phyloP scores from a whole-genome alignment of 2,888 invertebrate species.

The Caenorhabditis sp. region DNA sequence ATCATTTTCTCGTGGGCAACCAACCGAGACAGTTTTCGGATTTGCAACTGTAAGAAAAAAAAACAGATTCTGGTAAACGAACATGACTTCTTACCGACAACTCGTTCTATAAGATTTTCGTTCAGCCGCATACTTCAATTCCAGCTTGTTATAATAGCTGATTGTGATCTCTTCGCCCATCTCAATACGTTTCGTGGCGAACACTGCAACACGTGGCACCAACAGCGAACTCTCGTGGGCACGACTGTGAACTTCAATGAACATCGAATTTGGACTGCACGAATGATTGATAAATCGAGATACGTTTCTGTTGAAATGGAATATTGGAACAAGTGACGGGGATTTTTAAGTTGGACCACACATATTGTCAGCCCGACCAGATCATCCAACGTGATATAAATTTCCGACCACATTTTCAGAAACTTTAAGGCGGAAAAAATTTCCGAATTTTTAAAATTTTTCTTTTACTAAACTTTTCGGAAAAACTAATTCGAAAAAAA shows the following conservation, averaged over 20 bases:
- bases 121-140: not conserved
- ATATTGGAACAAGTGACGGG: not conserved
- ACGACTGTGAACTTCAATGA: slow-evolving; percentile 18
- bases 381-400: no score
- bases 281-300: slow-evolving; percentile 26
- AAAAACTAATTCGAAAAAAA: no score
- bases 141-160: not conserved
- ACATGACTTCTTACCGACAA: not conserved
- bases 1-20: not conserved
- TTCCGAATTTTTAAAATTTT: no score
- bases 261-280: slow-evolving; percentile 12
- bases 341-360: no score
- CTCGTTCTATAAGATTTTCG: not conserved
- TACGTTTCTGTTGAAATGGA: slow-evolving; percentile 24
- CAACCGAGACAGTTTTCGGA: not conserved
- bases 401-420: no score
- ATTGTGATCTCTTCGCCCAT: slow-evolving; percentile 12
- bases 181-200: slow-evolving; percentile 11
- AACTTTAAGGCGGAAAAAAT: no score
- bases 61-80: not conserved
- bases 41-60: not conserved
- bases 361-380: no score
- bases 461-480: no score
- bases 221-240: not conserved
- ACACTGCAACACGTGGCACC: slow-evolving; percentile 19